Evolutionary conservation across 2,888 invertebrate species (phyloP), one percentile per base, ranked within the genome.

Genomic region (Caenorhabditis virilis): DNA sequence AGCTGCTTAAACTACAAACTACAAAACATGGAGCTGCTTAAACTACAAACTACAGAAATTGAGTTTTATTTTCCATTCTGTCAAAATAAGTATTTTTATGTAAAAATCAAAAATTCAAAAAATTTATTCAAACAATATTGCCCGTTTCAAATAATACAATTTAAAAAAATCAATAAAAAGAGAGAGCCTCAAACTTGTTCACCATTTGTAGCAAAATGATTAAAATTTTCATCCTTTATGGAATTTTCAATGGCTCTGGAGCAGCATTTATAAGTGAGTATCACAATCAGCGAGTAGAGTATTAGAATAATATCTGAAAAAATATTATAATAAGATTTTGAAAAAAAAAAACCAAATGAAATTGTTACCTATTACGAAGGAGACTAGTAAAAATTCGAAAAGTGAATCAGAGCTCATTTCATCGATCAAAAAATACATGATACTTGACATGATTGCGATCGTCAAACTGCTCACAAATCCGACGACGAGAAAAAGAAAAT

Each of bases 381-480:
- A 59, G 35, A 72, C 63, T 7, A 62, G 30, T 1, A 69, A 36
- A 55, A 68, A 69, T 25, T 66, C 55, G 20, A 69, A 59, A 2
- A 72, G 49, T 15, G 60, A 49, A 16, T 69, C 63, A 1, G 58
- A 54, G n/a, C 59, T 53, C 72, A 72, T 72, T 35, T 65, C 72
- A 13, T 67, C 69, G 9, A 72, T 66, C 20, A 63, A 27, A n/a
- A 72, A 63, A 48, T 63, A 72, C 53, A 72, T 64, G n/a, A 67
- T 54, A n/a, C 56, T 63, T 3, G 72, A 60, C 49, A 72, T 59
- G 11, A 63, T 61, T 18, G 65, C 63, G 15, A 63, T 55, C 7
- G 72, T 72, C 13, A 68, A 45, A 35, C 69, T 67, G 56, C 54
- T 68, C n/a, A 72, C 56, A 39, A 69, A 69, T 16, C 60, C 66